Percentiles rank a stretch among this genome's conserved stretches.
Conservation (phyloP, 2,113 vertebrate genomes). For the Mus musculus region GRCm39 chr1:159651001-159651500, state of each 20-base stretch:
- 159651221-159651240: neutral
- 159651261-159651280: neutral
- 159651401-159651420: neutral
- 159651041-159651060: neutral
- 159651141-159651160: neutral
- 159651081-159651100: neutral
- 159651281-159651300: neutral
- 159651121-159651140: neutral
- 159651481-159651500: neutral
- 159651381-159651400: neutral
- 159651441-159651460: neutral
- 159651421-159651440: neutral
- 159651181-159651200: neutral
- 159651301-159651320: neutral
- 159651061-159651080: neutral
- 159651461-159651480: neutral
- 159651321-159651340: neutral
- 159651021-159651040: neutral
- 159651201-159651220: neutral
- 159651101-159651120: neutral
- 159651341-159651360: neutral
- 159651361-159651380: neutral
- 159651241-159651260: neutral
- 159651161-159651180: no score
- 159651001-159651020: neutral